Evolutionary conservation across 2,113 vertebrate species (phyloP).

Genomic region (Campylomormyrus tamandua): DNA sequence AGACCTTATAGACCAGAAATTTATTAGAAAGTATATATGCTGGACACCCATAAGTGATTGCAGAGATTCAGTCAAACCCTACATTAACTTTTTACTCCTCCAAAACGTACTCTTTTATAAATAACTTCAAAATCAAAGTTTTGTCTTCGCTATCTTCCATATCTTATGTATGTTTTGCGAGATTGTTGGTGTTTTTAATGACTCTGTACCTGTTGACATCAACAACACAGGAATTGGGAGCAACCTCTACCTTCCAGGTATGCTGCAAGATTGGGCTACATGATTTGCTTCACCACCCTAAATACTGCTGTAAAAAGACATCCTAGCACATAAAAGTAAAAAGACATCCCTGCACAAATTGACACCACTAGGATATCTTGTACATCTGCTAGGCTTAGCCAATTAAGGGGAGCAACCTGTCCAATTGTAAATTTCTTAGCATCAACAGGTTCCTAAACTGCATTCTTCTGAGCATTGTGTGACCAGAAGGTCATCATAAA

Average conservation of each 20-base stretch:
- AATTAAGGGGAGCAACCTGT: not conserved
- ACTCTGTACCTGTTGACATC: not conserved
- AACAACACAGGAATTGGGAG: not conserved
- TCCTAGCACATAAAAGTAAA: not conserved
- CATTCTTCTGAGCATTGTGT: conserved; percentile 1
- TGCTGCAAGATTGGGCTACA: not conserved
- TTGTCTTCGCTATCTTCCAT: not conserved
- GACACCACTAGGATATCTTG: not conserved
- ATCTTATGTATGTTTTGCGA: not conserved
- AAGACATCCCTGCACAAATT: not conserved
- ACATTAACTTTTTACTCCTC: not conserved
- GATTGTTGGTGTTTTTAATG: not conserved
- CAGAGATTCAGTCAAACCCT: not conserved
- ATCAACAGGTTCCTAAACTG: not conserved
- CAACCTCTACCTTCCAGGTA: not conserved
- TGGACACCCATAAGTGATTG: not conserved
- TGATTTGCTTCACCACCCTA: not conserved
- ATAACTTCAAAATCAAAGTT: not conserved
- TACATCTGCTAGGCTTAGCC: not conserved
- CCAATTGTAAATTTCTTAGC: not conserved
- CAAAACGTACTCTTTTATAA: not conserved
- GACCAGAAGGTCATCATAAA: conserved; percentile 20
- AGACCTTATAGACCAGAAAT: not conserved
- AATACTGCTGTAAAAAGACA: not conserved
- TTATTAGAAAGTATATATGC: not conserved